Conservation (phyloP, 2,888 invertebrate species). For the Drosophila barbarae region DNA sequence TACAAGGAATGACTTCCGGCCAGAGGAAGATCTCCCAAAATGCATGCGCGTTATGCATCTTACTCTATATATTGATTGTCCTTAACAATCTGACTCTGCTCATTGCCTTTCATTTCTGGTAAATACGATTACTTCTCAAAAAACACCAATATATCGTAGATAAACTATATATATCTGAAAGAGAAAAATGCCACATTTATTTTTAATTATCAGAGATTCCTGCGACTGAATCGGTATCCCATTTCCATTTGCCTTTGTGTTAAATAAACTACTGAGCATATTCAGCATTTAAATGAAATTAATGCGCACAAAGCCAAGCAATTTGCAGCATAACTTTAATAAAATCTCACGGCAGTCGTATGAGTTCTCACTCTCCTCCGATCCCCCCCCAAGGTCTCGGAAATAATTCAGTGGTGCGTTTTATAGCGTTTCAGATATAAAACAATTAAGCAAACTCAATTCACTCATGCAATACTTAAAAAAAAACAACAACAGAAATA, state of each 20-base stretch:
- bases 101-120: conserved; percentile 19
- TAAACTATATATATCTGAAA: conserved; percentile 6
- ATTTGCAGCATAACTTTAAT: conserved; percentile 26
- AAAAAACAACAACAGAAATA: conserved; percentile 31
- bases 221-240: conserved; percentile 19
- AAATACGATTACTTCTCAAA: conserved; percentile 22
- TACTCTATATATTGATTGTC: neutral
- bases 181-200: conserved; percentile 11
- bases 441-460: conserved; percentile 56
- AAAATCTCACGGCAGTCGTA: conserved; percentile 26
- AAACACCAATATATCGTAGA: conserved; percentile 29
- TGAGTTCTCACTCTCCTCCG: conserved; percentile 10
- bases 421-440: conserved; percentile 63
- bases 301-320: conserved; percentile 62
- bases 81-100: conserved; percentile 5
- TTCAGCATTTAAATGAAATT: conserved; percentile 61
- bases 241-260: conserved; percentile 33
- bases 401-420: conserved; percentile 70
- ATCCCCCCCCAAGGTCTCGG: conserved; percentile 9
- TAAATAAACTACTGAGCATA: conserved; percentile 31
- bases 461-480: conserved; percentile 43
- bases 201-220: conserved; percentile 26
- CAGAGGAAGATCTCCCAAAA: neutral
- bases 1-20: no score
- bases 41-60: neutral